These are phyloP conservation scores for Dryoscopus gambensis DNA, from an alignment of 2,113 vertebrate species.

Conservation along the genomic window DNA sequence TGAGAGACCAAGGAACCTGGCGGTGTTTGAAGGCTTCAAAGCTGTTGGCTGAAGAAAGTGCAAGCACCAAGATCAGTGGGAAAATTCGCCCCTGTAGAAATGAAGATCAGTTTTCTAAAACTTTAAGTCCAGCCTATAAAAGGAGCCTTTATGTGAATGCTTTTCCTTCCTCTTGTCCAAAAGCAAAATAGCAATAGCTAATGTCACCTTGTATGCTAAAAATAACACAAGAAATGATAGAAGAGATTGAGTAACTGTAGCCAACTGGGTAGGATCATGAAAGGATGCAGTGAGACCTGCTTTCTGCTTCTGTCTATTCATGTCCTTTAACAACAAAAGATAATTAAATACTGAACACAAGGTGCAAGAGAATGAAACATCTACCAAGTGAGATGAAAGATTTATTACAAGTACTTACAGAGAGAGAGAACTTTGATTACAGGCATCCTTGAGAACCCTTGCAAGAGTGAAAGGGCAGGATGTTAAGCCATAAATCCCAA, in stretches of 20 bases:
- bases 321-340: slow-evolving; percentile 36
- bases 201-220: not conserved
- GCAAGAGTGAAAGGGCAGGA: slow-evolving; percentile 7
- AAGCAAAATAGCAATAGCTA: not conserved
- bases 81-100: not conserved
- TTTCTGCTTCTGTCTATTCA: slow-evolving; percentile 5
- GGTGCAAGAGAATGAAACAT: slow-evolving; percentile 1
- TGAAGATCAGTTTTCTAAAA: not conserved
- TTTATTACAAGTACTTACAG: slow-evolving; percentile 45
- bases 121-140: not conserved
- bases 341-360: slow-evolving; percentile 50
- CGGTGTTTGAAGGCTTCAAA: not conserved
- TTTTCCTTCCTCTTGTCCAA: not conserved
- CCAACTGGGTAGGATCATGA: not conserved
- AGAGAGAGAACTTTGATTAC: slow-evolving; percentile 42
- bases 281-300: not conserved
- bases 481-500: slow-evolving; percentile 43
- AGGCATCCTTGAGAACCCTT: slow-evolving; percentile 45
- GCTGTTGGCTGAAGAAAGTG: not conserved
- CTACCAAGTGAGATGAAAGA: slow-evolving; percentile 21
- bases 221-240: not conserved
- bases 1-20: not conserved
- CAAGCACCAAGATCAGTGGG: not conserved
- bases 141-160: not conserved
- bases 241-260: not conserved